Evolutionary conservation across 2,797 vertebrate species (phyloP).

Genomic region (Gallinago nigripennis): DNA sequence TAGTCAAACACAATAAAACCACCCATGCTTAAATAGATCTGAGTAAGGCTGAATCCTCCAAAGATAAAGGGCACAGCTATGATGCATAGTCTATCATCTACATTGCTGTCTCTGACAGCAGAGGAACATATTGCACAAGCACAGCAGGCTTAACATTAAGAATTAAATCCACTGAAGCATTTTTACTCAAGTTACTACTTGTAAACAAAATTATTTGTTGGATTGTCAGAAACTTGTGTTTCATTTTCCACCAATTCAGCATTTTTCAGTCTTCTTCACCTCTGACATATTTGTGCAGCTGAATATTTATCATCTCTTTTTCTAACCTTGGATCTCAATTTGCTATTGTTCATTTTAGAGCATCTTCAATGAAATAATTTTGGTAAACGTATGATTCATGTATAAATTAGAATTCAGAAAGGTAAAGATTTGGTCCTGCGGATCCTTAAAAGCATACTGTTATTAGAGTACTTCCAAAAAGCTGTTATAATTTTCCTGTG

Average conservation of each 20-base stretch:
- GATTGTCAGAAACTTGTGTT: not conserved
- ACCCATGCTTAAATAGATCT: not conserved
- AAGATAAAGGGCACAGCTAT: not conserved
- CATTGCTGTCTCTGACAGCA: not conserved
- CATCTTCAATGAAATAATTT: not conserved
- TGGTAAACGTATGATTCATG: not conserved
- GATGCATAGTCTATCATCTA: not conserved
- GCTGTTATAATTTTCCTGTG: not conserved
- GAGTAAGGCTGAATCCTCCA: not conserved
- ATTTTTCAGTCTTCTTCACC: not conserved
- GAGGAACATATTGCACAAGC: not conserved
- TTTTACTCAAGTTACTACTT: not conserved
- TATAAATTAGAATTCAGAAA: not conserved
- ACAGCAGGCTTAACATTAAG: not conserved
- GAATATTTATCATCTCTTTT: not conserved
- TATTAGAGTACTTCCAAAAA: not conserved
- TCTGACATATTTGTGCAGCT: not conserved
- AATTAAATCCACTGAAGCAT: not conserved
- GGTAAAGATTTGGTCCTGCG: not conserved
- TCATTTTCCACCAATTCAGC: not conserved
- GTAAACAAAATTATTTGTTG: not conserved
- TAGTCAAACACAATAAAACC: not conserved
- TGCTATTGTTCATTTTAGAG: not conserved
- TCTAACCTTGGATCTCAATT: not conserved
- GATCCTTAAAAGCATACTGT: not conserved